Evolutionary conservation across 2,888 invertebrate species (phyloP), one percentile per base, ranked within the genome.

Genomic region (Tenthredo mesomela): DNA sequence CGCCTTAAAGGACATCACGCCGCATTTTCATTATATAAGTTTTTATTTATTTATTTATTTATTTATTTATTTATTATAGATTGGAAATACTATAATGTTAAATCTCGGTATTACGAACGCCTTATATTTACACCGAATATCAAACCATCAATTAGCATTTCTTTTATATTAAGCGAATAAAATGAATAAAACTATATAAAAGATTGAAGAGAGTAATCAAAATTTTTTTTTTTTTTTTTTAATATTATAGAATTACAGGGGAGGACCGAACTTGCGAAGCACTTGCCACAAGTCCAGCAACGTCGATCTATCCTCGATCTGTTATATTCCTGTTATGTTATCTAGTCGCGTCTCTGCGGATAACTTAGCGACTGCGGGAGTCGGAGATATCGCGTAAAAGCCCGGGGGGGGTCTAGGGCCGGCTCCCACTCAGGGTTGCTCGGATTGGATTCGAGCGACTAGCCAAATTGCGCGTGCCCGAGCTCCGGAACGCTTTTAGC

Each of bases 401-500:
- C 94, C 94, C 94, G 94, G 94, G 94, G 94, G n/a, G 94, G 94
- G 94, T 94, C 94, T 94, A 93, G 94, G 93, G 93, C 92, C 91
- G 93, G 94, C 95, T 94, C 94, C 71, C 71, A 73, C 71, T 73
- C 43, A 33, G 95, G 94, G 94, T 93, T 94, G 94, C 92, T 95
- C 95, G 95, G 43, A 73, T 43, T 43, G 92, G 91, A 91, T 29
- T 90, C 91, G 91, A 90, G 90, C 90, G 90, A 91, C 90, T 90
- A 90, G 92, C 93, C 92, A 93, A 93, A 92, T 92, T 90, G 91
- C 91, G 91, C 91, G 91, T 91, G 94, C 95, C 94, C 95, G 95
- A 93, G 71, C 71, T 73, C 71, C 71, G 43, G 95, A 94, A 96
- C 94, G 93, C 93, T 94, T 95, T 94, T 95, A 95, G 94, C 94